Base-by-base conservation (phyloP, 2,888 invertebrate genomes). In the Zeuzera pyrina region DNA sequence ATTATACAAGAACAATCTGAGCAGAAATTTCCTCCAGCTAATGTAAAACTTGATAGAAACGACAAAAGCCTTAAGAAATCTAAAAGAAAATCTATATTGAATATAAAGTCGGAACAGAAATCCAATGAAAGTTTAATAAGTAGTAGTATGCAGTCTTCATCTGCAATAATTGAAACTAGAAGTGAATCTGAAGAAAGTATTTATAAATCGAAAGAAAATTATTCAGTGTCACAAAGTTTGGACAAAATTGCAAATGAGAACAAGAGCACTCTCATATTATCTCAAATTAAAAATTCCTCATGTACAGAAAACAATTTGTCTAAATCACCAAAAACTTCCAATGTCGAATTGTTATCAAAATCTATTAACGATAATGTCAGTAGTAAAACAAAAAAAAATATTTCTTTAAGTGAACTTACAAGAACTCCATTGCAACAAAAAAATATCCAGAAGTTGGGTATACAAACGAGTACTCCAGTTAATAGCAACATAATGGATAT, bases 391-490 rank as follows among this genome's bases (percentile, higher is more conserved):
- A 28, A 62, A 30, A 63, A 58, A 36, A 69, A 61, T 30, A 15
- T 53, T 1, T 63, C 62, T 2, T 35, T 52, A 7, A 61, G 57
- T 33, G 72, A 66, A 47, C 61, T 50, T n/a, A 76, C 76, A 31
- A 74, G 76, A 43, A 79, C 79, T 11, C 78, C 79, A 29, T 49
- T 78, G 15, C 74, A 71, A 41, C 62, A 73, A 35, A 74, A 72
- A 43, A 36, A 51, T 8, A 30, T 57, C 2, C 53, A 58, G 42
- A 73, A 63, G 36, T 31, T 64, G 29, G 54, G 42, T 15, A 48
- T 67, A 37, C 59, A 63, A 38, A 60, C 67, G 1, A 74, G 73
- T 35, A 64, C 67, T 30, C 68, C 74, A 14, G 51, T 63, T n/a
- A 65, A 24, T 21, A 13, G 8, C 15, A 26, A 12, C 12, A 6